Percentiles rank a stretch among this genome's conserved stretches.
Evolutionary conservation across 2,888 invertebrate genomes (phyloP).

Genomic region (Biston stratarius): DNA sequence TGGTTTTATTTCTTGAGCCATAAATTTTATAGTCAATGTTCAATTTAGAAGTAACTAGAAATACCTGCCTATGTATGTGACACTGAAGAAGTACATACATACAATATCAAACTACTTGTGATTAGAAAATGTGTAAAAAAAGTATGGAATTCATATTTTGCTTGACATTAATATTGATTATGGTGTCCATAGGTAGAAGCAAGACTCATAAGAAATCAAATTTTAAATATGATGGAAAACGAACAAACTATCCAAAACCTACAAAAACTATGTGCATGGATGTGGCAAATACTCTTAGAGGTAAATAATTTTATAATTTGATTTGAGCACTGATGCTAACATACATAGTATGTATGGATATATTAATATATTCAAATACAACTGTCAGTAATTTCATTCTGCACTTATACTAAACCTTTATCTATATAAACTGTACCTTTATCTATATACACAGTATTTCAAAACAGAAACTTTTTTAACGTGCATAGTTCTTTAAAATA

Average conservation of each 20-base stretch:
- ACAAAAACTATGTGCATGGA: constrained; percentile 56
- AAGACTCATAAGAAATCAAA: constrained; percentile 17
- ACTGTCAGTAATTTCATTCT: too few relatives aligned
- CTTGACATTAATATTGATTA: neutral
- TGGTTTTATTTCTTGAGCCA: neutral
- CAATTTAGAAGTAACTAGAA: neutral
- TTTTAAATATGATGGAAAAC: constrained; percentile 26
- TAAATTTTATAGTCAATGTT: neutral
- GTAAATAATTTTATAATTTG: constrained; percentile 53
- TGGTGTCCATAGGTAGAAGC: neutral
- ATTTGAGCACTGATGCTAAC: too few relatives aligned
- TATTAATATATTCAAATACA: too few relatives aligned
- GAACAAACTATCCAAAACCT: constrained; percentile 35
- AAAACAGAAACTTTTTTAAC: too few relatives aligned
- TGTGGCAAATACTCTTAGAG: constrained; percentile 56
- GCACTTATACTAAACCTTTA: too few relatives aligned
- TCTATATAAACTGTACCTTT: too few relatives aligned
- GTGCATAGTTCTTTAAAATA: neutral
- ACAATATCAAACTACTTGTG: neutral
- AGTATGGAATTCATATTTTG: neutral
- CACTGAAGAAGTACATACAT: neutral
- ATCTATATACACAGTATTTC: too few relatives aligned
- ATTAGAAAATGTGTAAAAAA: neutral
- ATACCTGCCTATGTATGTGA: neutral
- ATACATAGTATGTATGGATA: too few relatives aligned